phyloP scores from a whole-genome alignment of 2,113 vertebrate genomes.

The Dipodomys ordii region DNA sequence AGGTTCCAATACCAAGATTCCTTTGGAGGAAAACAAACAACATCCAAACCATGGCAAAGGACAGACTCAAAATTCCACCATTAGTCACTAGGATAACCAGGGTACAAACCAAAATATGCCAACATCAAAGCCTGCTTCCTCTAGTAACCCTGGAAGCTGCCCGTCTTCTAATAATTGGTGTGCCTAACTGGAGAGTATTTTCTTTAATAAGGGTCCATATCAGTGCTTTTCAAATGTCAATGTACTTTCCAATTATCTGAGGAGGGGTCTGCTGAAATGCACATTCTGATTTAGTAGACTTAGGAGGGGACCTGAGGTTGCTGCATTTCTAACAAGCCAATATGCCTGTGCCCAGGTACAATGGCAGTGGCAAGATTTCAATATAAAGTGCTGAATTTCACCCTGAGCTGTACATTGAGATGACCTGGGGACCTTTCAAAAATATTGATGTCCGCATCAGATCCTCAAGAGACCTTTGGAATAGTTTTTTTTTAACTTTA shows the following conservation, averaged over 20 bases:
- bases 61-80: not conserved
- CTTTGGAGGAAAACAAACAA: not conserved
- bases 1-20: not conserved
- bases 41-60: not conserved
- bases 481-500: too few relatives aligned
- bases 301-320: not conserved
- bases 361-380: not conserved
- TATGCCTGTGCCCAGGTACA: too few relatives aligned
- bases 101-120: not conserved
- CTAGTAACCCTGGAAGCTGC: conserved; percentile 3
- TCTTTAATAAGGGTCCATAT: not conserved
- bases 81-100: not conserved
- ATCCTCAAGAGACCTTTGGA: not conserved
- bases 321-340: not conserved
- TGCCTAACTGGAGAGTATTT: not conserved
- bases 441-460: not conserved
- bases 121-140: not conserved
- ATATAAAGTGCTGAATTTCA: not conserved
- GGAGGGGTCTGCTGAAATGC: not conserved
- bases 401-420: not conserved
- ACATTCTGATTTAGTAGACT: not conserved
- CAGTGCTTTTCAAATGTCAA: not conserved
- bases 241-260: not conserved
- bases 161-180: not conserved
- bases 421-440: not conserved